Conservation (phyloP, 2,888 invertebrate species). For the Metallyticus violacea region DNA sequence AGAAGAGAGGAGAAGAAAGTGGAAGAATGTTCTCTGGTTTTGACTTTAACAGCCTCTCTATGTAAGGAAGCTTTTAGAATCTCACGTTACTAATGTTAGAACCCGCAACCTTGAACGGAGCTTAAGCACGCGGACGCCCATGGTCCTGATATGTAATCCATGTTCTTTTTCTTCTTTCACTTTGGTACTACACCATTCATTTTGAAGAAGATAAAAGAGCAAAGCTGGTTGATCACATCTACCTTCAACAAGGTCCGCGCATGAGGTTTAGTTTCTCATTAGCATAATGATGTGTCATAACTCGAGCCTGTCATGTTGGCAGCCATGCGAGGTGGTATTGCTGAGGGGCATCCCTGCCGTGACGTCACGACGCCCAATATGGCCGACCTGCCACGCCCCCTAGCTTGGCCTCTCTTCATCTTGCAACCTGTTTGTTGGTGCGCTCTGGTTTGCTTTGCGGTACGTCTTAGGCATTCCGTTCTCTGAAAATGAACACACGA, state of each 20-base stretch:
- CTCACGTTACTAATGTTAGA: no score
- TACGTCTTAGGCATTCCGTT: no score
- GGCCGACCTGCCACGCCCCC: slow-evolving; percentile 18
- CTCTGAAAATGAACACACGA: no score
- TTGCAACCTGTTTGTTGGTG: background rate
- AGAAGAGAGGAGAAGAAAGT: no score
- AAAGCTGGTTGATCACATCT: background rate
- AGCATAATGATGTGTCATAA: slow-evolving; percentile 29
- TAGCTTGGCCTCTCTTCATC: background rate
- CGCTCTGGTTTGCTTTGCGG: background rate
- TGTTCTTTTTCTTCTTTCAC: background rate
- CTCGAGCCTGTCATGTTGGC: slow-evolving; percentile 14
- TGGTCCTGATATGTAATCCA: background rate
- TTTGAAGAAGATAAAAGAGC: background rate
- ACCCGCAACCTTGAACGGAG: background rate
- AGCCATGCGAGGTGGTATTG: background rate
- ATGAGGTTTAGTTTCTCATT: background rate
- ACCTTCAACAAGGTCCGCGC: background rate
- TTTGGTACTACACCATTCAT: background rate
- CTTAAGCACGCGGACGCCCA: background rate
- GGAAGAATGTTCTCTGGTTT: no score
- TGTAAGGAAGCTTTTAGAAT: background rate
- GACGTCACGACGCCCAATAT: slow-evolving; percentile 12
- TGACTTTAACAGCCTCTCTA: no score
- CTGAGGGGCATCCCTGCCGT: slow-evolving; percentile 8